These are phyloP conservation scores for Strix uralensis DNA, from an alignment of 2,113 vertebrate genomes.

Conservation along the genomic window DNA sequence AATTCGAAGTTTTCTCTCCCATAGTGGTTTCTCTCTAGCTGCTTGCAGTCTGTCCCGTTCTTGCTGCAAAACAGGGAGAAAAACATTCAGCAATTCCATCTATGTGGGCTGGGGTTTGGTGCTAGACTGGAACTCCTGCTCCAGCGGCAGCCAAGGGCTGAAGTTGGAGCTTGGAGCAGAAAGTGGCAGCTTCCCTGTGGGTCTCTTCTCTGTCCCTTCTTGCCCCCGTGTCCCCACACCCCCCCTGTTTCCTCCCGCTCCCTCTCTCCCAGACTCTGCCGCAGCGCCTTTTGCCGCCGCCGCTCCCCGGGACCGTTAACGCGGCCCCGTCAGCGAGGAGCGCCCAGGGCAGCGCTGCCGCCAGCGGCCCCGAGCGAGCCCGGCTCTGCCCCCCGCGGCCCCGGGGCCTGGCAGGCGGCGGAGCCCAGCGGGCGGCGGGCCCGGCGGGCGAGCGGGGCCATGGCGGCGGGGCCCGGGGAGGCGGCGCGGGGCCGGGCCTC, in stretches of 20 bases:
- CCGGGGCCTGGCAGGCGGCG: background rate
- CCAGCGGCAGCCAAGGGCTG: background rate
- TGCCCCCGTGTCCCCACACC: too few species aligned
- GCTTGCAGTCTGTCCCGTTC: slow-evolving; percentile 49
- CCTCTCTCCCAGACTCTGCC: too few species aligned
- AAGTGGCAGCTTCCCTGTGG: background rate
- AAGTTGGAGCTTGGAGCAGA: background rate
- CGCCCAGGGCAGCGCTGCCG: background rate
- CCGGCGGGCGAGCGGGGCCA: too few species aligned
- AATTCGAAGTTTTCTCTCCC: slow-evolving; percentile 50
- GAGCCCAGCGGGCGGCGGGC: background rate
- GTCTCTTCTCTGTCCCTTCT: too few species aligned
- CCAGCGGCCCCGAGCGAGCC: background rate
- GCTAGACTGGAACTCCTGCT: background rate
- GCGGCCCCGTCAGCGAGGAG: too few species aligned
- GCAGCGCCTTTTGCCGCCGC: too few species aligned
- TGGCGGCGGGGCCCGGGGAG: too few species aligned
- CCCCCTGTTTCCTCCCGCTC: too few species aligned
- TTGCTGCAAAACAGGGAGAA: slow-evolving; percentile 50
- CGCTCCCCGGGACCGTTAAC: too few species aligned
- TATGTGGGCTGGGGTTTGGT: fast-evolving
- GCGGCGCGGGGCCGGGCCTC: too few species aligned
- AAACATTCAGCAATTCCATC: background rate
- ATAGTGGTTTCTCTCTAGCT: slow-evolving; percentile 43
- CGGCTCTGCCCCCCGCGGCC: background rate